Base-by-base conservation (phyloP, 2,797 vertebrate genomes). In the Coilia nasus region DNA sequence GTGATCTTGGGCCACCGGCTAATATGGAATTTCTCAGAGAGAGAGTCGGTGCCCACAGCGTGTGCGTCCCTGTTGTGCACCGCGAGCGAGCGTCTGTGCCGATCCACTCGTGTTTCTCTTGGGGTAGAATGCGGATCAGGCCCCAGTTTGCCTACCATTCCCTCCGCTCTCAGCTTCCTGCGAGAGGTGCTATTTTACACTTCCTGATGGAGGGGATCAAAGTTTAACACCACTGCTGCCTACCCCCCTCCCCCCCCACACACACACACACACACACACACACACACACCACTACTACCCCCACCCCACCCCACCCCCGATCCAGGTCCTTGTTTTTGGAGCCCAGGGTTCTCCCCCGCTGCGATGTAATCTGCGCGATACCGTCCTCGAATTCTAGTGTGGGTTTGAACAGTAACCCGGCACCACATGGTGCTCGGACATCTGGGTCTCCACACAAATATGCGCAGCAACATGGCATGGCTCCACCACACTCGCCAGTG, bases 131-230 rank as follows among this genome's bases (percentile, higher is more conserved):
- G 81, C 84, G 17, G 75, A 85, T 87, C 82, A 83, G 87, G 89
- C 64, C 84, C 78, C 10, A 47, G 46, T 86, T 92, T 84, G 90
- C 88, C 85, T 87, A 83, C 85, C 75, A 85, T 89, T 35, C 25
- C 87, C 90, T 87, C 87, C 86, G 17, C 50, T 84, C 60, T 23
- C 14, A 85, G 87, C 87, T 91, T 92, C 87, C 85, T 90, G 83
- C 78, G 85, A 82, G 83, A 87, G 71, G 84, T 84, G 82, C 85
- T 35, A 83, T 80, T 82, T 84, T 89, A 87, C 88, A 84, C 89
- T 90, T 92, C 86, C 89, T 92, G 91, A 91, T 83, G 84, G 64
- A 10, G 82, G 2, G 15, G 91, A 93, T 93, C 90, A 93, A 93
- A 93, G 92, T 82, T 59, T 47, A 82, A 89, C 41, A 89, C 81